Conservation (phyloP, 2,113 vertebrate genomes). For the Vicugna pacos region DNA sequence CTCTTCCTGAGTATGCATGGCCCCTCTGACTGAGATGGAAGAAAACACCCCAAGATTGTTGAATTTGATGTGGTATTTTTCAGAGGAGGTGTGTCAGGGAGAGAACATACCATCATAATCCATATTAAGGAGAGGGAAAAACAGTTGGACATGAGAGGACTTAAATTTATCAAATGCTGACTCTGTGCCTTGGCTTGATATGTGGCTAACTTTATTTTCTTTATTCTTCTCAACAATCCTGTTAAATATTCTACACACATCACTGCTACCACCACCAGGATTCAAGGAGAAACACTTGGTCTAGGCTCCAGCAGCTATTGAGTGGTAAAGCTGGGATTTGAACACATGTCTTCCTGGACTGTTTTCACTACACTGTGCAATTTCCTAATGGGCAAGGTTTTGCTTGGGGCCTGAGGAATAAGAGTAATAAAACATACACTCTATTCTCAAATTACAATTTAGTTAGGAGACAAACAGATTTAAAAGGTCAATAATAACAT, state of each 20-base stretch:
- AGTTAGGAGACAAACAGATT: neutral
- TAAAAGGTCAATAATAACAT: neutral
- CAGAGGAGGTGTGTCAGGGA: neutral
- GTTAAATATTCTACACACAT: neutral
- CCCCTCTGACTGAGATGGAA: neutral
- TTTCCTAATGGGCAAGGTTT: neutral
- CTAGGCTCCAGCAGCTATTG: neutral
- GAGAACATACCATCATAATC: neutral
- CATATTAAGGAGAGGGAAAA: neutral
- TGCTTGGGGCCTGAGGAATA: neutral
- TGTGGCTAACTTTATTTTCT: constrained; percentile 33
- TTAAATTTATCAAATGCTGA: neutral
- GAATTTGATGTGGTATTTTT: neutral
- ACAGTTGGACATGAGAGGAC: neutral
- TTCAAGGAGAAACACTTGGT: neutral
- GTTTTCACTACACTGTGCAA: neutral
- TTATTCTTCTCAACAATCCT: neutral
- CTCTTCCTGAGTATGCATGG: neutral
- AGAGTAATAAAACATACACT: neutral
- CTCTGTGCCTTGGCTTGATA: neutral
- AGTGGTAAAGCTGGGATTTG: neutral
- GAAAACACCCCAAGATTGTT: neutral
- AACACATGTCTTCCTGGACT: neutral
- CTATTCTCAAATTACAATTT: neutral
- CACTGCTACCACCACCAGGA: neutral